These are phyloP conservation scores for Monochamus saltuarius DNA, from an alignment of 1,140 invertebrate genomes.

Conservation along the genomic window DNA sequence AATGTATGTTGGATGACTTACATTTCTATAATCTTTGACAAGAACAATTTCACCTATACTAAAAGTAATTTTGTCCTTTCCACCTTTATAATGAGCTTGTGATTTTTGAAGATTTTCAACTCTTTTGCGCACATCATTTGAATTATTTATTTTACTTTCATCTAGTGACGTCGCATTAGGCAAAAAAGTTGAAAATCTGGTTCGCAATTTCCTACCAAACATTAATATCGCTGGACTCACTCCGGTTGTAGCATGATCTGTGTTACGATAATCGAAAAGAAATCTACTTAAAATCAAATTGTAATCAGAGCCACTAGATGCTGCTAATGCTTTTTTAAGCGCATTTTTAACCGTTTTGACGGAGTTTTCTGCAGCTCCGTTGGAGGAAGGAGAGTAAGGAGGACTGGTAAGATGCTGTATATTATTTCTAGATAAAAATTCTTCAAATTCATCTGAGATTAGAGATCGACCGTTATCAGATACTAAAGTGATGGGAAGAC, in stretches of 20 bases:
- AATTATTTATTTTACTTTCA: not conserved
- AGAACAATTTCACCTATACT: constrained; percentile 7
- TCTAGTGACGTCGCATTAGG: not conserved
- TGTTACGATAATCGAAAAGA: constrained; percentile 22
- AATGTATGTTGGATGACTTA: constrained; percentile 5
- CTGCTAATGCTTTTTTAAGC: not conserved
- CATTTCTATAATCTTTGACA: constrained; percentile 8
- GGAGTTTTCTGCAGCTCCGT: constrained; percentile 15
- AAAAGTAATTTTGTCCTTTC: not conserved
- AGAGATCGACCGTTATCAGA: constrained; percentile 26
- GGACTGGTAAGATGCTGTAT: constrained; percentile 1
- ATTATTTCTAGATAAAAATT: constrained; percentile 18
- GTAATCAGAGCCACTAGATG: not conserved
- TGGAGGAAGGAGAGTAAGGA: constrained; percentile 16
- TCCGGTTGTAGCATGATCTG: constrained; percentile 18
- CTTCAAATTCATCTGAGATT: constrained; percentile 28
- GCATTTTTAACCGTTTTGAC: constrained; percentile 20
- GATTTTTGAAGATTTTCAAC: not conserved
- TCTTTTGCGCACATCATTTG: not conserved
- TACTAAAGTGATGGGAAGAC: constrained; percentile 19
- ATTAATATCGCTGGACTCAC: constrained; percentile 21
- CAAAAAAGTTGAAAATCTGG: constrained; percentile 16
- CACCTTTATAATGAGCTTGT: too few species aligned
- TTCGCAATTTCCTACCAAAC: constrained; percentile 11
- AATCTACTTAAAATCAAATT: constrained; percentile 13